These are phyloP conservation scores for Plagodis pulveraria DNA, from an alignment of 2,888 invertebrate genomes.

Conservation along the genomic window DNA sequence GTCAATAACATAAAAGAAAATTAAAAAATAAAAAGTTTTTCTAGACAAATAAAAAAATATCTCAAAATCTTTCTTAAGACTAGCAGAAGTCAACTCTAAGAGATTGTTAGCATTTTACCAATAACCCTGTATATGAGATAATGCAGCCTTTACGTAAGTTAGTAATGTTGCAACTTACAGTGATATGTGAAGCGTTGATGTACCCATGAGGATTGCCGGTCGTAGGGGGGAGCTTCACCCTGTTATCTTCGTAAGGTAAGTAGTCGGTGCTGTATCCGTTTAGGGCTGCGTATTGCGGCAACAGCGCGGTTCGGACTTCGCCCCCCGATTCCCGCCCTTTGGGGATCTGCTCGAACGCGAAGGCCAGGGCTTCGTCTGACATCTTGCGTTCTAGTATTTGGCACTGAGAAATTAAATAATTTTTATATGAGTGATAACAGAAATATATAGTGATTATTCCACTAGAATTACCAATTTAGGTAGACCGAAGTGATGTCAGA, in stretches of 20 bases:
- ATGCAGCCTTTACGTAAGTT: no score
- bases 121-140: no score
- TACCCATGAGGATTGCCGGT: slow-evolving; percentile 94
- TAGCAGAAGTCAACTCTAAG: no score
- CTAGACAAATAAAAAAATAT: no score
- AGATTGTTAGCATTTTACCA: no score
- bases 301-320: slow-evolving; percentile 89
- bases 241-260: slow-evolving; percentile 95
- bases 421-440: no score
- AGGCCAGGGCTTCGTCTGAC: slow-evolving; percentile 89
- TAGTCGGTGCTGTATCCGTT: slow-evolving; percentile 87
- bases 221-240: slow-evolving; percentile 92
- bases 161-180: slow-evolving; percentile 78
- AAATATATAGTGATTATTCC: no score
- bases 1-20: no score
- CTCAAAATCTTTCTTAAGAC: no score
- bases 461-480: no score
- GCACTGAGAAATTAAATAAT: slow-evolving; percentile 52
- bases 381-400: slow-evolving; percentile 82
- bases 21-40: no score
- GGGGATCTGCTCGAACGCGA: slow-evolving; percentile 94
- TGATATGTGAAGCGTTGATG: slow-evolving; percentile 96
- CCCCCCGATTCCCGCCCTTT: slow-evolving; percentile 89
- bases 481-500: no score
- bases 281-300: slow-evolving; percentile 87